Evolutionary conservation across 1,140 invertebrate species (phyloP), one percentile per base, ranked within the genome.

Genomic region (Rhizoglyphus robini): DNA sequence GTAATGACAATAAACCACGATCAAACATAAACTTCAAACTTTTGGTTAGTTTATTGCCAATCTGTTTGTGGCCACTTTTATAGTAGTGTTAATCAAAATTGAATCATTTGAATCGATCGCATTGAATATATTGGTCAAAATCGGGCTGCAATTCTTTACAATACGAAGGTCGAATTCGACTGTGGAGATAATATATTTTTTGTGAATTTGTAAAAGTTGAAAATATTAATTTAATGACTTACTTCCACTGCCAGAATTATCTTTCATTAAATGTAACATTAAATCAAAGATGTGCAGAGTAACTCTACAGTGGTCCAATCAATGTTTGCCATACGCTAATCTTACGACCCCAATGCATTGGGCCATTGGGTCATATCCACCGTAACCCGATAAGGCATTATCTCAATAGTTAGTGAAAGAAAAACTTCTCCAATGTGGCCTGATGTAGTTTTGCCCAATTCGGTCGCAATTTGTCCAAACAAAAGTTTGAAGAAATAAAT

Each of bases 41-140:
- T 73, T 90, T 92, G 69, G 89, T 87, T 27, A 84, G 81, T 54
- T 85, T 84, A 71, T 88, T 90, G 4, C 85, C 78, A 41, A 91
- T 83, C 72, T 92, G 88, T 51, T 90, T 81, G 70, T 90, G 86
- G 62, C 83, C 83, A 0, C 85, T 79, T 0, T 88, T 86, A n/a
- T n/a, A n/a, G n/a, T n/a, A n/a, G n/a, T n/a, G n/a, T 0, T 91
- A 90, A 75, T 96, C 92, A 73, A 96, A 96, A 3, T 93, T 83
- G 0, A 96, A 72, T 75, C 82, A 68, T 83, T 81, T 8, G 86
- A 81, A 72, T 91, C 87, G 30, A 90, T 76, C 61, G 69, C 41
- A 18, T 67, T 60, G 47, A 71, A 47, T n/a, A 38, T 36, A 18
- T 61, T 59, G 67, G 72, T 76, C 23, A 63, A 62, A 63, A 68